phyloP scores from a whole-genome alignment of 2,888 invertebrate genomes.

The Melanostoma mellinum region DNA sequence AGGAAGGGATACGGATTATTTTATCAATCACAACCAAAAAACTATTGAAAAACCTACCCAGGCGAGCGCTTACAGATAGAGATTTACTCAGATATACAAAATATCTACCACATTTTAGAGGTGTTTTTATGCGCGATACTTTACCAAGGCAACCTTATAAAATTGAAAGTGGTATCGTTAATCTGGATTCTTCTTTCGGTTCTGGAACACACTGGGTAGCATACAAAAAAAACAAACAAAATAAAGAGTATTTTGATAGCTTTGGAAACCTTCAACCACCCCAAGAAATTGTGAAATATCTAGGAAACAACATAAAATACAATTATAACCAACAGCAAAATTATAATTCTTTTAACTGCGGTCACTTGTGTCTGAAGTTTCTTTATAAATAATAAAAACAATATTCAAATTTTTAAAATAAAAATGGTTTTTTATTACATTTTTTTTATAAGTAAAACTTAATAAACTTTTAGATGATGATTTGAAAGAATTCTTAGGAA shows the following conservation, averaged over 20 bases:
- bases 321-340: conserved; percentile 76
- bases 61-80: conserved; percentile 68
- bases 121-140: conserved; percentile 73
- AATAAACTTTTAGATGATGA: background rate
- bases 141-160: conserved; percentile 32
- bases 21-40: conserved; percentile 63
- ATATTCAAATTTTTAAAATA: background rate
- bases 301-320: conserved; percentile 72
- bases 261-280: conserved; percentile 78
- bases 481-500: background rate
- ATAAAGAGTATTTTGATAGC: conserved; percentile 78
- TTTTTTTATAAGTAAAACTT: background rate
- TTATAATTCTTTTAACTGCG: conserved; percentile 75
- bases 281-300: conserved; percentile 75
- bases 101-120: conserved; percentile 77
- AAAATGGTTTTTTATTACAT: background rate
- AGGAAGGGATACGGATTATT: conserved; percentile 65
- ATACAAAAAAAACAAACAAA: conserved; percentile 76
- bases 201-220: conserved; percentile 79
- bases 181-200: conserved; percentile 74
- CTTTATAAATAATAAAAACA: background rate
- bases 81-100: conserved; percentile 76
- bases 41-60: conserved; percentile 76
- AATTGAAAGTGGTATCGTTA: conserved; percentile 55
- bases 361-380: conserved; percentile 16